Base-by-base conservation (phyloP, 2,888 invertebrate species). In the Athalia cordata region DNA sequence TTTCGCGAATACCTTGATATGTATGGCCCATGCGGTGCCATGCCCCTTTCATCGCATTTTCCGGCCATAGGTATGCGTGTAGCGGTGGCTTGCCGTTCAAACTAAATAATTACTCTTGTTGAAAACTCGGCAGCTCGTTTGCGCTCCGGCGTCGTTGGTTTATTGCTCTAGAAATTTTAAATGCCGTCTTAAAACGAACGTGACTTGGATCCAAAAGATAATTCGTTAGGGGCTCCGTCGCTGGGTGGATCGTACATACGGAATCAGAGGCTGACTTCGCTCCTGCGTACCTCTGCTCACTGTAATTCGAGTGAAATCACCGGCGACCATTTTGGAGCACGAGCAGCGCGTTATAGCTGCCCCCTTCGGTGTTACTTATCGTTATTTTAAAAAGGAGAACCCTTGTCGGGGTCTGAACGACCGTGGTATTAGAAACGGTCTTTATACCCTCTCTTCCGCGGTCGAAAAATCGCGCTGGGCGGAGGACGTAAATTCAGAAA, bases 41-140 rank as follows among this genome's bases (percentile, higher is more conserved):
- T 55, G n/a, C 55, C 7, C 7, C 11, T 3, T 3, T 3, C 52
- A 52, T 52, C 52, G 61, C 61, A 7, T 61, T 8, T 13, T 3
- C 62, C 11, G n/a, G 7, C n/a, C 15, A n/a, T 8, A 15, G 0
- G n/a, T 62, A 29, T 29, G 29, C 29, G 29, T 29, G 29, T 29
- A 2, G 29, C 29, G 29, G 29, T 29, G 29, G 29, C 29, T 29
- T 2, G 29, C 29, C 61, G 7, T 64, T 50, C n/a, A 61, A 75
- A 64, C 61, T 75, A 75, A 75, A 75, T 75, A 75, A 75, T 75
- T 75, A 75, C 75, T 62, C 75, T 75, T 75, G 75, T 75, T 75
- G 62, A 50, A 75, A 75, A 75, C 75, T 75, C 62, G 75, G 62
- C 75, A 15, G 61, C 50, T 75, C 62, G 75, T 75, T 75, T 62